Conservation (phyloP, 2,797 vertebrate genomes). For the Notamacropus eugenii region DNA sequence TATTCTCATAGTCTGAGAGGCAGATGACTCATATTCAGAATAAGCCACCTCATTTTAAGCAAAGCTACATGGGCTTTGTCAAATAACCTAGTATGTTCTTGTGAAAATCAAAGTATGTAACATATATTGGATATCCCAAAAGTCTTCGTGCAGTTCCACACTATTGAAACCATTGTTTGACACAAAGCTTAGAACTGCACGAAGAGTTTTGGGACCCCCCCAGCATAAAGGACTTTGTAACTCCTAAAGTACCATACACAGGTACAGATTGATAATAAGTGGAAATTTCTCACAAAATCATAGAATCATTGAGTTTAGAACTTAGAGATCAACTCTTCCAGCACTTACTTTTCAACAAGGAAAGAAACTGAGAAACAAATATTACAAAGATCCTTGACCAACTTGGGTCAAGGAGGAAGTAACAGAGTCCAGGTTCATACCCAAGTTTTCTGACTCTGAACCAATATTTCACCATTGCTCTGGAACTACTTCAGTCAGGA, state of each 20-base stretch:
- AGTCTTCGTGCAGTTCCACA: background rate
- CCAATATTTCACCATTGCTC: background rate
- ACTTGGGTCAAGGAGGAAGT: background rate
- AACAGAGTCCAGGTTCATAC: background rate
- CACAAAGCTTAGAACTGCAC: background rate
- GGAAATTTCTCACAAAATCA: background rate
- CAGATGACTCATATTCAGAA: background rate
- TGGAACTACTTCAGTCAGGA: background rate
- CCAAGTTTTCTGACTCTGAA: background rate
- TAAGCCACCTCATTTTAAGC: conserved; percentile 34
- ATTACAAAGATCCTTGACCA: background rate
- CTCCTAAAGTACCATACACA: background rate
- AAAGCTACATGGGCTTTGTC: conserved; percentile 30
- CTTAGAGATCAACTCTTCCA: background rate
- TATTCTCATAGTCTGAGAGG: background rate
- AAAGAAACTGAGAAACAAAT: background rate
- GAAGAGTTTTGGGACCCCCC: background rate
- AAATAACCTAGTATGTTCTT: background rate
- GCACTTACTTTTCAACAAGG: background rate
- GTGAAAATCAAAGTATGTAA: background rate
- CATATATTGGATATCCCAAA: background rate
- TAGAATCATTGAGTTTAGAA: background rate
- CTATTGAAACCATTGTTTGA: background rate
- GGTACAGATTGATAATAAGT: background rate
- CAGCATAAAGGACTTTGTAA: background rate